Evolutionary conservation across 2,888 invertebrate species (phyloP).

Genomic region (Drosophila colorata): DNA sequence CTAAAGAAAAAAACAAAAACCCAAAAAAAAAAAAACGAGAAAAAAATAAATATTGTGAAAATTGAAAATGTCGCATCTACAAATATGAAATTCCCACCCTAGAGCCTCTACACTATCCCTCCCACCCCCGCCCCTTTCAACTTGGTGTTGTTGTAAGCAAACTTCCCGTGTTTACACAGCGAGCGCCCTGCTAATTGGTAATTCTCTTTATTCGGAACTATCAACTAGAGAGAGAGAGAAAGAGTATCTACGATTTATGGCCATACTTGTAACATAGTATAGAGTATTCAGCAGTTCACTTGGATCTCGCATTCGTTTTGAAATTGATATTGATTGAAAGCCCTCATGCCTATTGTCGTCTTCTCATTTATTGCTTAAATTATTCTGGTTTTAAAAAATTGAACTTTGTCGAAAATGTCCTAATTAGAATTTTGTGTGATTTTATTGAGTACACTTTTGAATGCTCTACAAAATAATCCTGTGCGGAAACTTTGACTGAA

Average conservation of each 20-base stretch:
- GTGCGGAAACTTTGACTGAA: no score
- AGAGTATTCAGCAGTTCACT: neutral
- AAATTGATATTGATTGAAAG: neutral
- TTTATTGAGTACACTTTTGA: no score
- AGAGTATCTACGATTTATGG: neutral
- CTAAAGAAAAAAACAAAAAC: slow-evolving; percentile 10
- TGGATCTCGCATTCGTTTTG: neutral
- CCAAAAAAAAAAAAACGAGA: slow-evolving; percentile 1
- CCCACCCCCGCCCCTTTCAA: neutral
- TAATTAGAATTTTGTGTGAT: no score
- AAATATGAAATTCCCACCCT: slow-evolving; percentile 12
- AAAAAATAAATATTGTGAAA: slow-evolving; percentile 31
- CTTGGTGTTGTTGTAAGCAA: slow-evolving; percentile 28
- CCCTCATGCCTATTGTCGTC: no score
- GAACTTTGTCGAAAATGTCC: no score
- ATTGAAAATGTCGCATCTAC: slow-evolving; percentile 19
- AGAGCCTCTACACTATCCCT: neutral
- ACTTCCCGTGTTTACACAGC: slow-evolving; percentile 67
- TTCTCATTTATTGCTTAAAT: no score
- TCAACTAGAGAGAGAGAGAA: neutral
- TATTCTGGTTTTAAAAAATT: no score
- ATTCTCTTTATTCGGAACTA: slow-evolving; percentile 36
- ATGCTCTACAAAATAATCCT: no score
- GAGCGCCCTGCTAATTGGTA: slow-evolving; percentile 59
- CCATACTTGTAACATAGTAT: neutral